Conservation (phyloP, 1,140 invertebrate species). For the Bombus confusus region DNA sequence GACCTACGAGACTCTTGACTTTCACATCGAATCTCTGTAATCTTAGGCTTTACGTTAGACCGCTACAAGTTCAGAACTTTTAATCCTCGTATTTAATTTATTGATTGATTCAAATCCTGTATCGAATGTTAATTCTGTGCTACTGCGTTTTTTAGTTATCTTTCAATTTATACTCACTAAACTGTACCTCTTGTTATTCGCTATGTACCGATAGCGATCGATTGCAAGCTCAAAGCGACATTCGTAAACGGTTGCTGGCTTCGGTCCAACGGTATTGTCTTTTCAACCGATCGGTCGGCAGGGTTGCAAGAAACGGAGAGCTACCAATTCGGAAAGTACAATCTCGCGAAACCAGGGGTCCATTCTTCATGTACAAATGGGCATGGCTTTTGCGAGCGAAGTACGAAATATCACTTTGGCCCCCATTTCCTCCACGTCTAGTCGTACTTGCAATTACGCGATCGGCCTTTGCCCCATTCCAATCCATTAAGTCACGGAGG, state of each 20-base stretch:
- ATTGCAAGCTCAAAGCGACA: constrained; percentile 9
- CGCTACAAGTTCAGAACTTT: no score
- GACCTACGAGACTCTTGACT: no score
- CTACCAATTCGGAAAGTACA: constrained; percentile 62
- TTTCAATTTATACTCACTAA: not conserved
- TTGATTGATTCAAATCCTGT: no score
- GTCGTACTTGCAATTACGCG: constrained; percentile 66
- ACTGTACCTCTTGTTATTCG: not conserved
- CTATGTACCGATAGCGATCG: not conserved
- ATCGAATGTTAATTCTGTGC: not conserved
- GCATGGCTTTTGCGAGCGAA: constrained; percentile 57
- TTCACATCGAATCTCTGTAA: no score
- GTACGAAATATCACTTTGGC: constrained; percentile 62
- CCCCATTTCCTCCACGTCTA: constrained; percentile 31
- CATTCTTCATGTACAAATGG: constrained; percentile 63
- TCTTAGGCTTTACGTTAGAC: no score
- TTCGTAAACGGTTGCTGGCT: constrained; percentile 29
- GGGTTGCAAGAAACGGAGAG: constrained; percentile 40
- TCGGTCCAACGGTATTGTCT: constrained; percentile 56
- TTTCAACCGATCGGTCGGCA: constrained; percentile 32
- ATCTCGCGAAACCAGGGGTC: constrained; percentile 49
- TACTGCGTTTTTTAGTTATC: not conserved
- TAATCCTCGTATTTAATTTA: no score
- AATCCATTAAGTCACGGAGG: constrained; percentile 67
- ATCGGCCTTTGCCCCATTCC: constrained; percentile 69